Evolutionary conservation across 2,113 vertebrate species (phyloP), one percentile per base, ranked within the genome.

Genomic region (Odontesthes bonariensis): DNA sequence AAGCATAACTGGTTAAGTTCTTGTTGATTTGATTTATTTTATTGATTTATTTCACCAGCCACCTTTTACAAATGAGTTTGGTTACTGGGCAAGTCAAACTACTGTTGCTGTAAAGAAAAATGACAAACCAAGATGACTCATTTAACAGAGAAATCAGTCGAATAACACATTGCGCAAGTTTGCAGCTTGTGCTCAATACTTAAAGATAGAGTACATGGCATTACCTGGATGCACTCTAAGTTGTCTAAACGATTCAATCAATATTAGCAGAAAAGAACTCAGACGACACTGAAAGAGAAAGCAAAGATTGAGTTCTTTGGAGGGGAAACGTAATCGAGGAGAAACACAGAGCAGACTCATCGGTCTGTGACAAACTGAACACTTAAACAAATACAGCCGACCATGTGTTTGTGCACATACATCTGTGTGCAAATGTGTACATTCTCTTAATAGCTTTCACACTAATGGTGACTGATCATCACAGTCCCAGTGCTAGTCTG

Each of bases 391-490:
- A 38, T 8, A 38, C 35, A 38, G 35, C 35, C 6, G 51, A 53
- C 6, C 14, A 2, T 46, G 58, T 68, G 66, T 69, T 51, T 73
- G 71, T 38, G 23, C 33, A 19, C n/a, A 31, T 63, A 27, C 4
- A 5, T 75, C 35, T 38, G 35, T 38, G 35, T 3, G 35, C 35
- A 38, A 38, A 38, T 57, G 51, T 31, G 42, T 38, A 13, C 4
- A 56, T 38, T 55, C 57, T 42, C 54, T 49, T 42, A 44, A 71
- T 61, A 42, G 40, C 69, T 71, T 64, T 33, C 46, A 73, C 44
- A 53, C 52, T 68, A 74, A 81, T 74, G 59, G 11, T 68, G 74
- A 89, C 75, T 66, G 77, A 89, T 77, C 73, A 63, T 64, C 79
- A 38, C 56, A 31, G 47, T 75, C 46, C 71, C 61, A 46, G 0